These are phyloP conservation scores for Tragelaphus scriptus DNA, from an alignment of 2,113 vertebrate genomes.

Conservation along the genomic window DNA sequence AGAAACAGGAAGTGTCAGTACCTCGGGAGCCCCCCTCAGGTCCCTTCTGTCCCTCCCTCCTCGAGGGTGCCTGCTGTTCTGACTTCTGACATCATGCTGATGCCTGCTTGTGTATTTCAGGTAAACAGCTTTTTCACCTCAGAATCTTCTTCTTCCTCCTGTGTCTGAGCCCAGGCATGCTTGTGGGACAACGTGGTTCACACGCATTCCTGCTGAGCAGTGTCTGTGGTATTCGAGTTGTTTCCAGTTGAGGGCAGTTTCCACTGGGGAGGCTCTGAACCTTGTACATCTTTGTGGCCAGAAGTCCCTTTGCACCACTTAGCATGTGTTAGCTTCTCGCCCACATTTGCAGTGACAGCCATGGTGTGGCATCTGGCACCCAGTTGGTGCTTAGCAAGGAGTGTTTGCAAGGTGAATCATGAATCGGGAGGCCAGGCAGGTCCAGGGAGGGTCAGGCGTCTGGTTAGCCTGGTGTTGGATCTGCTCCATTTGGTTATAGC, in stretches of 20 bases:
- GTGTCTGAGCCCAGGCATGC: not conserved
- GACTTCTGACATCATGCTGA: not conserved
- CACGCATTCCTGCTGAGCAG: not conserved
- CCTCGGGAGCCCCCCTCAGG: fast-evolving
- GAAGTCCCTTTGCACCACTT: not conserved
- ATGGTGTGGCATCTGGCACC: not conserved
- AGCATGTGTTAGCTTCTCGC: not conserved
- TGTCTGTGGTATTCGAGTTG: not conserved
- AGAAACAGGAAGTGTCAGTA: not conserved
- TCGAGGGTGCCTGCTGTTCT: not conserved
- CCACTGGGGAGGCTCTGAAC: not conserved
- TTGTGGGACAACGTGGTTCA: too few species aligned
- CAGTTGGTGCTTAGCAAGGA: not conserved
- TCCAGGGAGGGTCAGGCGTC: not conserved
- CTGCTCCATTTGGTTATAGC: not conserved
- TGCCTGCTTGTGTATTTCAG: not conserved
- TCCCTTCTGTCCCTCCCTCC: not conserved
- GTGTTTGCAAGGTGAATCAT: not conserved
- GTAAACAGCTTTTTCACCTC: not conserved
- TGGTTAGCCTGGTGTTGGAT: not conserved
- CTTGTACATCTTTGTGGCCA: fast-evolving
- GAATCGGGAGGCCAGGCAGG: not conserved
- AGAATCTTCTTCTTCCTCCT: too few species aligned
- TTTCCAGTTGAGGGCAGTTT: not conserved
- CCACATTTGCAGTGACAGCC: not conserved